Conservation (phyloP, 2,888 invertebrate genomes). For the Erebia aethiops region DNA sequence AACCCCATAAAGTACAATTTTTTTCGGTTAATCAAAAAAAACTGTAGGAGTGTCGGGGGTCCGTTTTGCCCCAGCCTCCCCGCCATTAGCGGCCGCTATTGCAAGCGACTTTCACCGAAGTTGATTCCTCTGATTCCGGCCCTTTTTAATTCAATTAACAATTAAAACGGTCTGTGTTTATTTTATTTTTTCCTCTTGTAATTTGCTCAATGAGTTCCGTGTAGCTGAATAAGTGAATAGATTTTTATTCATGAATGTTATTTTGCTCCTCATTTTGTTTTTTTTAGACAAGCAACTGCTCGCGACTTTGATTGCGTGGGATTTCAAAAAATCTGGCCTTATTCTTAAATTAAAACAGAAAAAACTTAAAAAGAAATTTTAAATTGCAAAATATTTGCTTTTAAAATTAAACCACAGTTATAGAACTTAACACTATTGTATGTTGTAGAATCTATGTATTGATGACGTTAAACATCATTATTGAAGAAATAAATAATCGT, state of each 20-base stretch:
- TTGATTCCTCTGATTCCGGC: conserved; percentile 72
- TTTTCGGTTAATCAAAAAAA: conserved; percentile 72
- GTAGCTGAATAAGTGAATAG: conserved; percentile 1
- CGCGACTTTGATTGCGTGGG: too few species aligned
- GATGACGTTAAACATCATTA: too few species aligned
- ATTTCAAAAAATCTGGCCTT: too few species aligned
- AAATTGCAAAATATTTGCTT: too few species aligned
- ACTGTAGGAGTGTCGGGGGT: conserved; percentile 59
- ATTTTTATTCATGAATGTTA: not conserved
- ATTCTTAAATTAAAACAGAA: too few species aligned
- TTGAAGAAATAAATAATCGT: too few species aligned
- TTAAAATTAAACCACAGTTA: too few species aligned
- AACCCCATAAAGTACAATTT: conserved; percentile 56
- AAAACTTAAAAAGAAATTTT: too few species aligned
- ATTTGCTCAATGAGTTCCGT: conserved; percentile 55
- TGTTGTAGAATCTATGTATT: too few species aligned
- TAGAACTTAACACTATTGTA: too few species aligned
- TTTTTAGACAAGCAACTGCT: too few species aligned
- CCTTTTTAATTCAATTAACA: conserved; percentile 79
- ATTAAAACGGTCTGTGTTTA: conserved; percentile 73
- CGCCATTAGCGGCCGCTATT: conserved; percentile 66
- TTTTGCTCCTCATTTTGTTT: not conserved
- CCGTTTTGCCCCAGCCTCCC: conserved; percentile 46
- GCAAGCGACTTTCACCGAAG: conserved; percentile 55
- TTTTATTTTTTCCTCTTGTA: conserved; percentile 72